Evolutionary conservation across 2,888 invertebrate species (phyloP), one percentile per base, ranked within the genome.

Genomic region (Stenchaetothrips biformis): DNA sequence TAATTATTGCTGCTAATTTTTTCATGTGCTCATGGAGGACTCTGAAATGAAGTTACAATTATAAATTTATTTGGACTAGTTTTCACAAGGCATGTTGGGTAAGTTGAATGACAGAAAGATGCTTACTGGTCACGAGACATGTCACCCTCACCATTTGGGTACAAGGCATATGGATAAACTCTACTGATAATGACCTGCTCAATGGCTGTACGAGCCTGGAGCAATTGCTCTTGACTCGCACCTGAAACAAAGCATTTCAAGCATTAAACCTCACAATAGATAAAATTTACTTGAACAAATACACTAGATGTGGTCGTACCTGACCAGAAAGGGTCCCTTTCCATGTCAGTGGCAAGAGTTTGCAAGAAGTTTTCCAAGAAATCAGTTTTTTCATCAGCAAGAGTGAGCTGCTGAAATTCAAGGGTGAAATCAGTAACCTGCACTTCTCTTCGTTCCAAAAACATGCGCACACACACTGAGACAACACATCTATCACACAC

Each of bases 81-180:
- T 47, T 18, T 67, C 79, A 79, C 27, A 47, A 81, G 67, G 78
- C 67, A 80, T 83, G 78, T 80, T 80, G 18, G 59, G 11, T 67
- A 27, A 27, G 13, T 37, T 16, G 0, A 80, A 78, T 67, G 80
- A 80, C 59, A 78, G 25, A 80, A 80, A 80, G 13, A 78, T 80
- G 89, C 92, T 90, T 85, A 95, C 94, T 94, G 93, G 87, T 99
- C 99, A 82, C 98, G 88, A 47, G 94, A 92, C 82, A 96, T 90
- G 88, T 99, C 99, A 0, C 95, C 97, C 86, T 99, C 99, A 6
- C 96, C 97, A 86, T 99, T 98, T 8, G 99, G 99, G 88, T 97
- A 98, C 87, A 99, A 90, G 79, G 98, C 97, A 85, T 95, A 93
- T 74, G 93, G 91, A 88, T 99, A 99, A 80, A 99, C 93, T 48